Percentiles rank a stretch among this genome's conserved stretches.
Conservation (phyloP, 2,797 vertebrate species). For the Meda fulgida region DNA sequence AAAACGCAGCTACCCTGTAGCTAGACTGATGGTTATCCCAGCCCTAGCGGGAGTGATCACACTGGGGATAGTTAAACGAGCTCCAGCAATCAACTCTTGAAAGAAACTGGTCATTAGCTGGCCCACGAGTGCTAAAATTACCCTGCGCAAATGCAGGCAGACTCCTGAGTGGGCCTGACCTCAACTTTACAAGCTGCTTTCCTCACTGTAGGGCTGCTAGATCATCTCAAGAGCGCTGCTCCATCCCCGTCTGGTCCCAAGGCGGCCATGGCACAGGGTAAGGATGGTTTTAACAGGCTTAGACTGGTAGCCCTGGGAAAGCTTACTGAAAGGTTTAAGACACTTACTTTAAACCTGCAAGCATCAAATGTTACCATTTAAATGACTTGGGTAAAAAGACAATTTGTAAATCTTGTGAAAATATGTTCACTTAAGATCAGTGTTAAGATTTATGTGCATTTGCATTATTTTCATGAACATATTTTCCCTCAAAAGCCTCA, state of each 20-base stretch:
- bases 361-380: conserved; percentile 3
- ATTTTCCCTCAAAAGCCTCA: background rate
- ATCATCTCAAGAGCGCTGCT: conserved; percentile 26
- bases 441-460: background rate
- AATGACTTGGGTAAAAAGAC: background rate
- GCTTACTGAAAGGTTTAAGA: conserved; percentile 16
- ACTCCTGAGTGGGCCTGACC: conserved; percentile 35
- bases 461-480: background rate
- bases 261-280: conserved; percentile 8
- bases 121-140: conserved; percentile 47
- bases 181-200: conserved; percentile 42
- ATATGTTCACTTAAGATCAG: background rate
- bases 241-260: conserved; percentile 28
- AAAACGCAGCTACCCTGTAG: conserved; percentile 8
- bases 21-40: conserved; percentile 47
- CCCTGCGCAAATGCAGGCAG: conserved; percentile 26
- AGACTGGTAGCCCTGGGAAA: conserved; percentile 7
- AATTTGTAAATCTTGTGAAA: background rate
- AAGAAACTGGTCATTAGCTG: conserved; percentile 48
- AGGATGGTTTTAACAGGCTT: conserved; percentile 37
- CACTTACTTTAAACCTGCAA: conserved; percentile 11
- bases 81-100: conserved; percentile 46
- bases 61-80: conserved; percentile 48
- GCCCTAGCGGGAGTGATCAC: conserved; percentile 36
- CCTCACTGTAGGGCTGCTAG: conserved; percentile 26